Evolutionary conservation across 2,888 invertebrate species (phyloP), one percentile per base, ranked within the genome.

Genomic region (Rhogogaster chlorosoma): DNA sequence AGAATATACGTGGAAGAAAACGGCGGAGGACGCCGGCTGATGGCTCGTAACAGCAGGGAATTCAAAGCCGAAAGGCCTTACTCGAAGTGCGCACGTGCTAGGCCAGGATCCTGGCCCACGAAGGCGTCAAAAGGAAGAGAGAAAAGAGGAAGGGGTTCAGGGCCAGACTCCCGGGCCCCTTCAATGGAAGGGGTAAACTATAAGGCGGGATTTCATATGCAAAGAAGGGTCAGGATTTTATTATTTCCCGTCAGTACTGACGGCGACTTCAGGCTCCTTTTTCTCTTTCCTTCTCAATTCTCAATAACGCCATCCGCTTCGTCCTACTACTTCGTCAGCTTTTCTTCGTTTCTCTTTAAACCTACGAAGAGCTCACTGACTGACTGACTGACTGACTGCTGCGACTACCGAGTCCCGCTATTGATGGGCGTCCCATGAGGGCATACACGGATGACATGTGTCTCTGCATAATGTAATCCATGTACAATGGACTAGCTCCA

Each of bases 121-220:
- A 9, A 18, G 49, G 49, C 22, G 38, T 38, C 12, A n/a, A 38
- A 42, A 32, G 49, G 29, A 22, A 61, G n/a, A 36, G 22, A 36
- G 57, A 22, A 80, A 26, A 38, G n/a, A 38, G 36, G 22, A 64
- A 80, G 18, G 53, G 29, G 53, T 9, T 36, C 36, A 42, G 80
- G 61, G 22, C 49, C 22, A 38, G 36, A 61, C 57, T 26, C 32
- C n/a, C 4, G 32, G 77, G 49, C 26, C 18, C 61, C n/a, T 6
- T 22, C 5, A 57, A 64, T 42, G 61, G 80, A 64, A 64, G 36
- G 53, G 61, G 80, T 57, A 80, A 73, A 42, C 22, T 61, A n/a
- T n/a, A 12, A 80, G 61, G 36, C 9, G 87, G 86, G 88, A 88
- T 90, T 90, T 89, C 89, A 89, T 90, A 89, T 90, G 88, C 89